Evolutionary conservation across 2,113 vertebrate genomes (phyloP).

Genomic region (Riparia riparia): DNA sequence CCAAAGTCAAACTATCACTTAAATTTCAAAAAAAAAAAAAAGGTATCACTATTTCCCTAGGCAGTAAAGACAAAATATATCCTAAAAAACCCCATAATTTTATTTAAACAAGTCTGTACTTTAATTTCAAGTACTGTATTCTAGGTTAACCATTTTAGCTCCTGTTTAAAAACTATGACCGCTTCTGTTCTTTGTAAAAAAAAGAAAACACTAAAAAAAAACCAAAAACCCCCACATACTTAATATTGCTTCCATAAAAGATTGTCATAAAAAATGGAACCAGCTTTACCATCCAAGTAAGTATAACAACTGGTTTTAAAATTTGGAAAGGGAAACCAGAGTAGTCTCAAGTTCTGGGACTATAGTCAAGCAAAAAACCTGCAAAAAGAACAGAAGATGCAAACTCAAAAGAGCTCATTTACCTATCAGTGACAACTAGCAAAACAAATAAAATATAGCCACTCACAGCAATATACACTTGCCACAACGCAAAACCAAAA

Average conservation of each 20-base stretch:
- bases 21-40: neutral
- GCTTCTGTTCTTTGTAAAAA: neutral
- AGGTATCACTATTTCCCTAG: neutral
- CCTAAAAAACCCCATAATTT: neutral
- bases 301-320: neutral
- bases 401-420: neutral
- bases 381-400: neutral
- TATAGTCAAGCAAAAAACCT: neutral
- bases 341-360: neutral
- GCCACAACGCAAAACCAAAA: neutral
- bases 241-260: neutral
- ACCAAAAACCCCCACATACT: neutral
- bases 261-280: neutral
- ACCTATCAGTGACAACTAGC: neutral
- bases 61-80: neutral
- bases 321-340: neutral
- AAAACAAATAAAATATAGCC: neutral
- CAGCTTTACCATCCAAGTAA: neutral
- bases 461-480: neutral
- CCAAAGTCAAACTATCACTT: neutral
- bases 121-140: neutral
- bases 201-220: neutral
- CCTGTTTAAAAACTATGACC: neutral
- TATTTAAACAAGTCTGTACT: neutral
- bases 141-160: neutral